Conservation (phyloP, 2,888 invertebrate species). For the Cosmopolites sordidus region DNA sequence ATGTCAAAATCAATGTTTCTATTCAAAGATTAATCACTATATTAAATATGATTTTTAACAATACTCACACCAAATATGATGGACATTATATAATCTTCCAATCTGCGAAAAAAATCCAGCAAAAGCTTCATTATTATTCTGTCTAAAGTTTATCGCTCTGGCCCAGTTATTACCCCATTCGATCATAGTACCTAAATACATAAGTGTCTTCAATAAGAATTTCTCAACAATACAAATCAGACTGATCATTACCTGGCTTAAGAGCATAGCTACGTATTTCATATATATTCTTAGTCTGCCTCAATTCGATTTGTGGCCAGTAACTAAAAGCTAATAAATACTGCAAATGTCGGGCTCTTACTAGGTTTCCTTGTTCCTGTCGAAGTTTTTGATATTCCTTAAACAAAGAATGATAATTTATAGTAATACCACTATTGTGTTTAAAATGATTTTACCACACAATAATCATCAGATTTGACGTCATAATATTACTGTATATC, state of each 20-base stretch:
- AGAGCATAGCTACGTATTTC: slow-evolving; percentile 86
- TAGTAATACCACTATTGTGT: too few relatives aligned
- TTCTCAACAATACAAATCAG: neutral
- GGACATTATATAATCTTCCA: slow-evolving; percentile 93
- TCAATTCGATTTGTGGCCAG: slow-evolving; percentile 82
- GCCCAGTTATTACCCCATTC: slow-evolving; percentile 99
- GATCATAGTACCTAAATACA: slow-evolving; percentile 92
- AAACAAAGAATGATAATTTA: too few relatives aligned
- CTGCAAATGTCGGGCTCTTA: slow-evolving; percentile 86
- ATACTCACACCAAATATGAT: slow-evolving; percentile 97
- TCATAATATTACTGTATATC: too few relatives aligned
- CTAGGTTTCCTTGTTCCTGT: slow-evolving; percentile 70
- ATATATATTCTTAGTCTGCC: slow-evolving; percentile 71
- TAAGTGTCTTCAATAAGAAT: neutral
- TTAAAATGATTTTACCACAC: too few relatives aligned
- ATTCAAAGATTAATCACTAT: slow-evolving; percentile 8
- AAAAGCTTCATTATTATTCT: slow-evolving; percentile 90
- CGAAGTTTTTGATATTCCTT: slow-evolving; percentile 71
- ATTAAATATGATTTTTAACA: slow-evolving; percentile 37
- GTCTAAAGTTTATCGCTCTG: slow-evolving; percentile 84
- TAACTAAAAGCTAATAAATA: slow-evolving; percentile 95
- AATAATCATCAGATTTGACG: too few relatives aligned
- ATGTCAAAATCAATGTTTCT: too few relatives aligned
- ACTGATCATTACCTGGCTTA: slow-evolving; percentile 62
- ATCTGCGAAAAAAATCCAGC: slow-evolving; percentile 98